These are phyloP conservation scores for Drosophila melanosoma DNA, from an alignment of 2,888 invertebrate genomes.

Conservation along the genomic window DNA sequence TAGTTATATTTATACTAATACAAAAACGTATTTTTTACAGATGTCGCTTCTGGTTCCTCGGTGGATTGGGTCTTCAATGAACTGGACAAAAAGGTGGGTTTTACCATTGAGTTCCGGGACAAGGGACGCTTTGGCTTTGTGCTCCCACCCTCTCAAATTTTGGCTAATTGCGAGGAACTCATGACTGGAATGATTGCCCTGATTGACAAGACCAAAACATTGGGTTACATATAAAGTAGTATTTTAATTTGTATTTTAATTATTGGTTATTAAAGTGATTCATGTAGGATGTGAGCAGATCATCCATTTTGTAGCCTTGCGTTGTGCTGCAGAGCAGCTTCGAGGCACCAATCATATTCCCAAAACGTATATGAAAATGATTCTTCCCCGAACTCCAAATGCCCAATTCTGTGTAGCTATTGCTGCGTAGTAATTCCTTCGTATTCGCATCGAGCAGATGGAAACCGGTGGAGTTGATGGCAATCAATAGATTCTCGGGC, in stretches of 20 bases:
- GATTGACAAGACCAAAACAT: slow-evolving; percentile 85
- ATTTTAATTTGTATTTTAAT: not conserved
- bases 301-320: slow-evolving; percentile 98
- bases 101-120: slow-evolving; percentile 88
- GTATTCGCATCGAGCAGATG: slow-evolving; percentile 94
- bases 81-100: slow-evolving; percentile 85
- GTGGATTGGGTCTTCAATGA: slow-evolving; percentile 87
- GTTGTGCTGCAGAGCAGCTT: slow-evolving; percentile 96
- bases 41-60: slow-evolving; percentile 84
- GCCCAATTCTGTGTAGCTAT: slow-evolving; percentile 94
- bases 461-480: slow-evolving; percentile 96
- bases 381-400: slow-evolving; percentile 99
- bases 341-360: slow-evolving; percentile 95
- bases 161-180: slow-evolving; percentile 87
- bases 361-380: slow-evolving; percentile 97
- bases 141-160: slow-evolving; percentile 88
- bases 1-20: not conserved
- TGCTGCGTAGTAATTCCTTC: slow-evolving; percentile 93
- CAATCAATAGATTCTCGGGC: slow-evolving; percentile 94
- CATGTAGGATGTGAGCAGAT: slow-evolving; percentile 96
- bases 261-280: slow-evolving; percentile 84
- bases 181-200: slow-evolving; percentile 86
- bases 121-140: slow-evolving; percentile 89
- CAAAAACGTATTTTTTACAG: slow-evolving; percentile 66
- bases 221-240: slow-evolving; percentile 70